Evolutionary conservation across 2,113 vertebrate genomes (phyloP).

Genomic region (Bettongia penicillata): DNA sequence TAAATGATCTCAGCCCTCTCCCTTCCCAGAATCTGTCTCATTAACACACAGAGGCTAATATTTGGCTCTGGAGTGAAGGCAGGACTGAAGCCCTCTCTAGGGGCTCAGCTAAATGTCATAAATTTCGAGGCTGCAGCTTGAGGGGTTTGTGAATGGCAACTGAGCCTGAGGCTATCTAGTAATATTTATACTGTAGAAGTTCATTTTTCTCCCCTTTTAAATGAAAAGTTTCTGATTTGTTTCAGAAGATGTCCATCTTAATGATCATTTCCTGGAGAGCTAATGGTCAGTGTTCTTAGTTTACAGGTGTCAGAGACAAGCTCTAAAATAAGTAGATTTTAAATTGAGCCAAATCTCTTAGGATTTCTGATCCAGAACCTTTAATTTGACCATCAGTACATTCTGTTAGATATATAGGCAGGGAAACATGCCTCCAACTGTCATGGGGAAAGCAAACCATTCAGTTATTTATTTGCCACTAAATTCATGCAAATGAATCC

Average conservation of each 20-base stretch:
- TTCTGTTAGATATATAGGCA: background rate
- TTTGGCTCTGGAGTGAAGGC: conserved; percentile 65
- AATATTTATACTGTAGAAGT: conserved; percentile 79
- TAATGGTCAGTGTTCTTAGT: conserved; percentile 39
- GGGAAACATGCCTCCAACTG: conserved; percentile 7
- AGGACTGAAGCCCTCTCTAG: conserved; percentile 69
- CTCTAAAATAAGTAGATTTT: background rate
- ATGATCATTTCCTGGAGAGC: conserved; percentile 60
- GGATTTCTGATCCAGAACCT: background rate
- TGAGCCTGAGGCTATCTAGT: conserved; percentile 78
- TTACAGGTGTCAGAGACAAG: background rate
- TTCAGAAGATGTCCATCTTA: conserved; percentile 74
- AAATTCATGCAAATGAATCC: conserved; percentile 41
- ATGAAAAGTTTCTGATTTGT: conserved; percentile 75
- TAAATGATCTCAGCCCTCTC: conserved; percentile 58
- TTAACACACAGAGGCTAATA: conserved; percentile 78
- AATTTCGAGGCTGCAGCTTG: conserved; percentile 62
- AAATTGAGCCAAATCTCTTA: background rate
- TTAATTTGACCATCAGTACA: background rate
- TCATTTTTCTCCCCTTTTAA: conserved; percentile 65
- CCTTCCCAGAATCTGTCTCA: conserved; percentile 61
- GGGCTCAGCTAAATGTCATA: conserved; percentile 79
- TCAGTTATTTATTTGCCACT: conserved; percentile 30
- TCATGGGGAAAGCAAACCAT: background rate
- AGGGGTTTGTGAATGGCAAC: conserved; percentile 77